Evolutionary conservation across 2,888 invertebrate species (phyloP).

Genomic region (Holacanthella duospinosa): DNA sequence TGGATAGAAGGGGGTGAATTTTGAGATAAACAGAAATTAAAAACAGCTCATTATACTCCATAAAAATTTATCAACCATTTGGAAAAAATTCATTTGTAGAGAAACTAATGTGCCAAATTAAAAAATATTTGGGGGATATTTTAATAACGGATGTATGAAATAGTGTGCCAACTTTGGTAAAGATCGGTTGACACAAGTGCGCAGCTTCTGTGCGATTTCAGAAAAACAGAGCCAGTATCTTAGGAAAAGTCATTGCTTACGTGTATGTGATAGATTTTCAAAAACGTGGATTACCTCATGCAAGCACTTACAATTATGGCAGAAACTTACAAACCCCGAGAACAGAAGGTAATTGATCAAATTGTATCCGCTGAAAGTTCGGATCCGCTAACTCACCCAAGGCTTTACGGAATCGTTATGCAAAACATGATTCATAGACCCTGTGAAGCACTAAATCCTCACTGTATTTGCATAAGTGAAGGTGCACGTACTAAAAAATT

Average conservation of each 20-base stretch:
- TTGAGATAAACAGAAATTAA: too few relatives aligned
- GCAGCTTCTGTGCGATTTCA: too few relatives aligned
- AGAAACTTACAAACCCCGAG: constrained; percentile 17
- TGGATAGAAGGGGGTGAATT: too few relatives aligned
- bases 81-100: too few relatives aligned
- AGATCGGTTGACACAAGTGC: too few relatives aligned
- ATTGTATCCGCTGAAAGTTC: constrained; percentile 36
- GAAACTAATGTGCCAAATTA: too few relatives aligned
- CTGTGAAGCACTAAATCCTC: constrained; percentile 20
- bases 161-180: too few relatives aligned
- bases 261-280: constrained; percentile 35
- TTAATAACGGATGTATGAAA: too few relatives aligned
- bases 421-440: constrained; percentile 33
- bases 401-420: constrained; percentile 21
- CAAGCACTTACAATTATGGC: constrained; percentile 26
- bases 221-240: too few relatives aligned
- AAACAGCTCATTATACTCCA: too few relatives aligned
- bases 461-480: constrained; percentile 22
- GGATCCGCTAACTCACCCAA: constrained; percentile 17
- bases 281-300: constrained; percentile 34
- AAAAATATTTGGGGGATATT: too few relatives aligned
- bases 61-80: too few relatives aligned
- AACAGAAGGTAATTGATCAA: constrained; percentile 21
- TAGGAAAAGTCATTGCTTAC: constrained; percentile 12
- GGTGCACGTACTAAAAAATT: constrained; percentile 39